These are phyloP conservation scores for Gymnarchus niloticus DNA, from an alignment of 2,113 vertebrate species.

Conservation along the genomic window DNA sequence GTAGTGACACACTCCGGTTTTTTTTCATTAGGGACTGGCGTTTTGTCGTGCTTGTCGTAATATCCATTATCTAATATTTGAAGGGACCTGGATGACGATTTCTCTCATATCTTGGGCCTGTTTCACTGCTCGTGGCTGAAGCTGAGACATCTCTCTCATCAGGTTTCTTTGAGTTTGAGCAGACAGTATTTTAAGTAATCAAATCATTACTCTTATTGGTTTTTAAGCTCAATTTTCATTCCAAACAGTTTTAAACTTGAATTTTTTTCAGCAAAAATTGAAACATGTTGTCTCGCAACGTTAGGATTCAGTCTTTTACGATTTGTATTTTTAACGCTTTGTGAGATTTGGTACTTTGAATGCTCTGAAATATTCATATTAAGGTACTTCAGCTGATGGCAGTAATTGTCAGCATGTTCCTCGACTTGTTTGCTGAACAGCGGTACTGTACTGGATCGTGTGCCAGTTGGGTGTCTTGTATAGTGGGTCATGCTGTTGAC, in stretches of 20 bases:
- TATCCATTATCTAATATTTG: too few species aligned
- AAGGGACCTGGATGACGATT: neutral
- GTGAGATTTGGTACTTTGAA: conserved; percentile 27
- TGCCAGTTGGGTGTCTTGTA: neutral
- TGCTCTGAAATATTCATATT: conserved; percentile 19
- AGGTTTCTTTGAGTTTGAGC: neutral
- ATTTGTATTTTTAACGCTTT: conserved; percentile 30
- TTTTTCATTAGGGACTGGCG: neutral
- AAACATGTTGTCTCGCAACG: neutral
- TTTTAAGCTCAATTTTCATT: neutral
- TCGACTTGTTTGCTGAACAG: conserved; percentile 28
- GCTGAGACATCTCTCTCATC: neutral
- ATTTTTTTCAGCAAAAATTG: neutral
- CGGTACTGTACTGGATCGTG: conserved; percentile 28
- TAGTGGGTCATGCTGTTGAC: neutral
- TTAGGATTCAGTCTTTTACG: neutral
- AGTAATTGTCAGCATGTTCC: conserved; percentile 24
- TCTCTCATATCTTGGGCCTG: neutral
- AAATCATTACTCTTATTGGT: neutral
- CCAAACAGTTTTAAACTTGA: neutral
- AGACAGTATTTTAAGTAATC: neutral
- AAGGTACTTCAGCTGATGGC: conserved; percentile 32
- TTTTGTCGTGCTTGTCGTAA: neutral
- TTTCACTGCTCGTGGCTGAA: neutral
- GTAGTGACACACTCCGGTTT: neutral